phyloP scores from a whole-genome alignment of 2,797 vertebrate genomes.

The Huso huso region DNA sequence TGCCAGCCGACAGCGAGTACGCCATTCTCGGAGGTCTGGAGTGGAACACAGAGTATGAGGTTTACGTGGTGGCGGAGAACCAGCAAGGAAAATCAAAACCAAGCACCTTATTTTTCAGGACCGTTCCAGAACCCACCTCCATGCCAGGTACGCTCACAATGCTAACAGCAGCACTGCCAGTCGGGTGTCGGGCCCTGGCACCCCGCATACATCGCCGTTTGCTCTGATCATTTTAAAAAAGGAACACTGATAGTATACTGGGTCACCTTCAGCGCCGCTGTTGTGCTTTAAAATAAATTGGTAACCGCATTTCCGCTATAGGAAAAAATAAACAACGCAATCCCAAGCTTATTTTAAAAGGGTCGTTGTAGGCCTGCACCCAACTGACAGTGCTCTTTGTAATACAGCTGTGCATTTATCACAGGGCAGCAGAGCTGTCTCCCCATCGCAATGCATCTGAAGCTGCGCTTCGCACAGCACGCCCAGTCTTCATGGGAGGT shows the following conservation, averaged over 20 bases:
- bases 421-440: background rate
- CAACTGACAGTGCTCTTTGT: background rate
- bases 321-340: too few species aligned
- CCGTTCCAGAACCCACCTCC: constrained; percentile 74
- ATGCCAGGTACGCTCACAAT: constrained; percentile 78
- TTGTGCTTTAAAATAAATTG: too few species aligned
- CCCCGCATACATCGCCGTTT: constrained; percentile 31
- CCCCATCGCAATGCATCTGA: constrained; percentile 36
- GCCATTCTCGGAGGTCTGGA: constrained; percentile 74
- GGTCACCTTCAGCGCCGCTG: too few species aligned
- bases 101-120: constrained; percentile 72
- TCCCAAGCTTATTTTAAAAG: constrained; percentile 1
- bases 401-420: background rate
- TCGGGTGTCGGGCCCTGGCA: constrained; percentile 29
- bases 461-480: too few species aligned
- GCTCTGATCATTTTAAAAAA: too few species aligned
- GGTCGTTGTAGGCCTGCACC: constrained; percentile 10
- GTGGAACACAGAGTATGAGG: constrained; percentile 88
- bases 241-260: too few species aligned
- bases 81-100: constrained; percentile 86
- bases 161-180: constrained; percentile 26
- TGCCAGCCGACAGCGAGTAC: constrained; percentile 72
- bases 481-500: too few species aligned
- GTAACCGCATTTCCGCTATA: too few species aligned
- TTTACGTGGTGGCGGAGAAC: constrained; percentile 86